Evolutionary conservation across 2,113 vertebrate genomes (phyloP), one percentile per base, ranked within the genome.

Genomic region (Merops nubicus): DNA sequence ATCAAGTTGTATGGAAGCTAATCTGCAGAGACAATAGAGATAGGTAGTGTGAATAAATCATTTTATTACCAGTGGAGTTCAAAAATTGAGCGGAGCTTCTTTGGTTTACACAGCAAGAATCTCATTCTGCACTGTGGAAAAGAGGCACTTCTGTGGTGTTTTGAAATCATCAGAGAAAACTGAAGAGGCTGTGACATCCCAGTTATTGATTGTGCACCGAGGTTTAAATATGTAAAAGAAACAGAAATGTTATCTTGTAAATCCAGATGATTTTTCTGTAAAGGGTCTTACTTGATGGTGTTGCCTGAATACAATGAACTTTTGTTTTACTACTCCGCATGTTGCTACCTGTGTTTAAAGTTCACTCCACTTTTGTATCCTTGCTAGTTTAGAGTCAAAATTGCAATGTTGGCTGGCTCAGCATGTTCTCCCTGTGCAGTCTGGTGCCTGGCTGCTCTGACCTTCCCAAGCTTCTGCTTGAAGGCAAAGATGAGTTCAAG

Each of bases 361-460:
- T 23, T 70, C 42, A 53, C 25, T 5, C 23, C 73, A 9, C 13
- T 57, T 80, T 48, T 43, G 23, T 38, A 62, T 8, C 7, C 19
- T 67, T 59, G 22, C 22, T 59, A 25, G 12, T 74, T 33, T 43
- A 64, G 13, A 94, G 36, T 15, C 31, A 40, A 63, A 82, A 70
- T 59, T 18, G 9, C 31, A 8, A 2, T 13, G 6, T 14, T 82
- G 29, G 12, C 20, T 81, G 33, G 56, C 12, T 13, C 7, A 51
- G 11, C 1, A 0, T 22, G 29, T 36, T 91, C 6, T 6, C 11
- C 3, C 28, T 16, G 2, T 59, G 20, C 33, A 60, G 25, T 15
- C 29, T 51, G 29, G 7, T 57, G 22, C 7, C 40, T 0, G 0
- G 6, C 34, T 87, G 33, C 54, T 75, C 43, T 6, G 5, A 10